Base-by-base conservation (phyloP, 2,797 vertebrate species). In the Ctenosaura bakeri region DNA sequence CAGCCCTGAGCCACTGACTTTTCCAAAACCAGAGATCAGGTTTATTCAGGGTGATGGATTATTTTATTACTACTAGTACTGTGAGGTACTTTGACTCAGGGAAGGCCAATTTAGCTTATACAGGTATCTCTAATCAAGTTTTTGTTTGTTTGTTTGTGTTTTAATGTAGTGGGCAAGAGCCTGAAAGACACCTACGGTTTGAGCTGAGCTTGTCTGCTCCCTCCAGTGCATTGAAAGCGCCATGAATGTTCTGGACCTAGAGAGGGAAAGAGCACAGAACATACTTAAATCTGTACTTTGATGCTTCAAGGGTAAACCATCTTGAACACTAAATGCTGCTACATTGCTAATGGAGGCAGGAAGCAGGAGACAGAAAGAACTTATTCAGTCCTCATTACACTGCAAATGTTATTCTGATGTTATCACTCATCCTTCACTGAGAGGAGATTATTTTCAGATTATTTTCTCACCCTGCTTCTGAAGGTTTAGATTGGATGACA, bases 221-320 rank as follows among this genome's bases (percentile, higher is more conserved):
- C 93, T 98, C 99, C 32, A 99, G 96, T 18, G 99, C 99, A 77
- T 99, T 99, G 96, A 99, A 99, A 2, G 99, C 99, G 91, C 99
- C 99, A 0, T 99, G 98, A 90, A 99, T 97, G 0, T 98, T 98
- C 54, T 98, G 97, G 93, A 99, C 98, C 99, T 99, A 97, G 10
- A 94, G 95, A 96, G 91, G 69, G 92, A 92, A 92, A 93, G 84
- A 82, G 10, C 2, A 0, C 0, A 86, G 88, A 88, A 95, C 89
- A 59, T 91, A 92, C 91, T 14, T 74, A 82, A 89, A 38, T 88
- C 78, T 35, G 73, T 62, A 42, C 4, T 90, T 91, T 78, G 4
- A n/a, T 66, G 32, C 20, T 59, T 73, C 6, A 20, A 54, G n/a
- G 42, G 46, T 9, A 26, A 80, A 85, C 32, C 56, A 85, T 22